These are phyloP conservation scores for Subacronicta megacephala DNA, from an alignment of 2,888 invertebrate species.

Conservation along the genomic window DNA sequence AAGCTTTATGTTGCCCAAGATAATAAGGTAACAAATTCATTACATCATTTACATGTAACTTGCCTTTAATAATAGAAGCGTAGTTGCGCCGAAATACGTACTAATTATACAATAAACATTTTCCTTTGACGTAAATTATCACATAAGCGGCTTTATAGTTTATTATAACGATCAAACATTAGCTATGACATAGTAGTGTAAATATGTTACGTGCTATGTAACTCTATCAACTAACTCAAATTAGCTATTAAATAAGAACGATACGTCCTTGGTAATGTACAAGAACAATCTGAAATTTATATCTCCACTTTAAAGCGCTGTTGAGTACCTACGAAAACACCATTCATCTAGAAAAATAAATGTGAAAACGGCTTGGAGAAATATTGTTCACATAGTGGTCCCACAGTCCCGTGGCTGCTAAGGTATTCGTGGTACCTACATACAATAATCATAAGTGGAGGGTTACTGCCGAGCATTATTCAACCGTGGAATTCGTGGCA, in stretches of 20 bases:
- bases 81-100: slow-evolving; percentile 5
- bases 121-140: slow-evolving; percentile 27
- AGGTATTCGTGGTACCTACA: slow-evolving; percentile 35
- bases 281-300: slow-evolving; percentile 13
- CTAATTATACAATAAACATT: slow-evolving; percentile 12
- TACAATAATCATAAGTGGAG: slow-evolving; percentile 48
- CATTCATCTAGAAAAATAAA: slow-evolving; percentile 40
- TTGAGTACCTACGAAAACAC: slow-evolving; percentile 30
- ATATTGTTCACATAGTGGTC: slow-evolving; percentile 31
- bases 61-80: neutral
- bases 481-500: slow-evolving; percentile 42
- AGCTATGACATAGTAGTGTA: neutral
- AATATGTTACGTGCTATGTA: slow-evolving; percentile 12
- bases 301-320: slow-evolving; percentile 18
- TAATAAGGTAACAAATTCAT: neutral
- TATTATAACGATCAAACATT: slow-evolving; percentile 10
- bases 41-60: slow-evolving; percentile 1
- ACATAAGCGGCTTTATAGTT: slow-evolving; percentile 6
- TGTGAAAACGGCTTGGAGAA: slow-evolving; percentile 29
- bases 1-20: neutral
- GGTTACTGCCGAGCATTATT: slow-evolving; percentile 40
- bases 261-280: slow-evolving; percentile 18
- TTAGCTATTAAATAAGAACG: slow-evolving; percentile 19
- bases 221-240: slow-evolving; percentile 21
- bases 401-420: slow-evolving; percentile 22